Conservation (phyloP, 2,888 invertebrate genomes). For the Augochlorella aurata region DNA sequence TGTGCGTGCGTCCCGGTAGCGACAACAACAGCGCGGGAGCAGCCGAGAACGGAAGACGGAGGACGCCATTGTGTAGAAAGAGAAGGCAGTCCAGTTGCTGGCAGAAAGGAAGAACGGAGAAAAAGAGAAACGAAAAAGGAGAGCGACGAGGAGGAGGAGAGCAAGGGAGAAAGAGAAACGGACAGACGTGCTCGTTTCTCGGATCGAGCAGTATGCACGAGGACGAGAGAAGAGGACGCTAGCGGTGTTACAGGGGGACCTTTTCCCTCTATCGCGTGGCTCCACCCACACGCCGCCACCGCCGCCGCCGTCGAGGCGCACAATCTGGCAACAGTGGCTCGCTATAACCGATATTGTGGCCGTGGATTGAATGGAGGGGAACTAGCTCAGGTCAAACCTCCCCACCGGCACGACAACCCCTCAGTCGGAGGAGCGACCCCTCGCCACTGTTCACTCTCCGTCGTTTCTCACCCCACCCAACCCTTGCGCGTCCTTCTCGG, state of each 20-base stretch:
- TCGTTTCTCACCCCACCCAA: constrained; percentile 61
- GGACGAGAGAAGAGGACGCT: constrained; percentile 52
- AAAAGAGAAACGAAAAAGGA: constrained; percentile 35
- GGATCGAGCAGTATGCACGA: constrained; percentile 64
- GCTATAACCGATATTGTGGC: constrained; percentile 81
- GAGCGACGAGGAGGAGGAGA: background rate
- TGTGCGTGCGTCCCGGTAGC: constrained; percentile 65
- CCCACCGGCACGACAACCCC: constrained; percentile 73
- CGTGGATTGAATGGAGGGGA: constrained; percentile 81
- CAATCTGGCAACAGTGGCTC: constrained; percentile 81
- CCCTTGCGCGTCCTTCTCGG: constrained; percentile 60
- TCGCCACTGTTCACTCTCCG: constrained; percentile 56
- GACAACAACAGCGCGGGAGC: constrained; percentile 64
- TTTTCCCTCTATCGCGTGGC: constrained; percentile 73
- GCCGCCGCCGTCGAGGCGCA: constrained; percentile 68
- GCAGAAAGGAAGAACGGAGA: constrained; percentile 34
- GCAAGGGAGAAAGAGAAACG: constrained; percentile 27
- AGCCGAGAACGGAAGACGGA: constrained; percentile 66
- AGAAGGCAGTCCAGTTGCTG: constrained; percentile 17
- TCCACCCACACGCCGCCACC: constrained; percentile 75
- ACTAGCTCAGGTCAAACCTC: constrained; percentile 81
- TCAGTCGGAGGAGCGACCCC: constrained; percentile 69
- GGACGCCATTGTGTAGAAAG: constrained; percentile 56
- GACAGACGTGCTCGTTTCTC: constrained; percentile 61
- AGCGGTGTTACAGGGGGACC: constrained; percentile 57